Evolutionary conservation across 2,888 invertebrate genomes (phyloP).

Genomic region (Xestia xanthographa): DNA sequence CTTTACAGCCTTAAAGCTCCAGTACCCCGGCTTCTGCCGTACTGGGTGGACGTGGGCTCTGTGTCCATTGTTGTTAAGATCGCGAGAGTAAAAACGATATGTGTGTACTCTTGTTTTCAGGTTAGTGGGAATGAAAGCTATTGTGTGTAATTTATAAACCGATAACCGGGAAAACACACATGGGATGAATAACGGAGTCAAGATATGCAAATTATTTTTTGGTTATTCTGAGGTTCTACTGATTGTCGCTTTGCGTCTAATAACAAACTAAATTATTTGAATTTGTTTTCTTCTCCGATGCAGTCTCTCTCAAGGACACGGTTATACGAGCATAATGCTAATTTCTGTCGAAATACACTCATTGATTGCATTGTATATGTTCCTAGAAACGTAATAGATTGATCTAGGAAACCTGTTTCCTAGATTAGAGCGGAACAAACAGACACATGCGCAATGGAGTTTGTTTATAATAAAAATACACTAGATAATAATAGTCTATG

Average conservation of each 20-base stretch:
- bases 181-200: too few species aligned
- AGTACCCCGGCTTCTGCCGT: slow-evolving; percentile 85
- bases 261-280: neutral
- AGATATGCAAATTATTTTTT: too few species aligned
- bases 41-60: slow-evolving; percentile 72
- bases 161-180: too few species aligned
- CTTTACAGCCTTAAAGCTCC: slow-evolving; percentile 61
- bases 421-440: neutral
- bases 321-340: too few species aligned
- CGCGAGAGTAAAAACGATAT: slow-evolving; percentile 82
- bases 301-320: neutral
- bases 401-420: slow-evolving; percentile 6
- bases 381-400: neutral
- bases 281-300: neutral
- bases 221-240: neutral
- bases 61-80: slow-evolving; percentile 67
- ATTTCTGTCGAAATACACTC: neutral
- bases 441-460: neutral
- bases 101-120: slow-evolving; percentile 61
- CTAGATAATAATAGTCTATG: slow-evolving; percentile 44
- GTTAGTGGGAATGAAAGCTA: too few species aligned
- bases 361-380: slow-evolving; percentile 8
- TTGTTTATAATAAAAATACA: slow-evolving; percentile 44
- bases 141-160: too few species aligned
- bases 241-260: neutral